A percentile compares a stretch with the other conserved stretches of the same genome.
These are phyloP conservation scores for Corydoras sp. DNA, from an alignment of 2,113 vertebrate species.

Conservation along the genomic window DNA sequence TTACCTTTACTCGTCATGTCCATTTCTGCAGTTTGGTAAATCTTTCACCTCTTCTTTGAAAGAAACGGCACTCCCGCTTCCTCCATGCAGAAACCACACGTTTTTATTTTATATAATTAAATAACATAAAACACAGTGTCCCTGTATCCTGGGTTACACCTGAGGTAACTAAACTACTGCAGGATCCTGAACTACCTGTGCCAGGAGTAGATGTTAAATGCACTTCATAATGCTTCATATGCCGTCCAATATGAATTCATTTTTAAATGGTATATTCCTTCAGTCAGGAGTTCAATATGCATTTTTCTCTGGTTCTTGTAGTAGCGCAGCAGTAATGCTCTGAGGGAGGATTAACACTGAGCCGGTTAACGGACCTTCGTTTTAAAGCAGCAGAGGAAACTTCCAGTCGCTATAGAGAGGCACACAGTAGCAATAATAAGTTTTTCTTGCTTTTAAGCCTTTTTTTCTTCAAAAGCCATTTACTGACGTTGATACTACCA, in stretches of 20 bases:
- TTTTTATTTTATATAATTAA: background rate
- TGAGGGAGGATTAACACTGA: slow-evolving; percentile 38
- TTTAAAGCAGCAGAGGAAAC: slow-evolving; percentile 23
- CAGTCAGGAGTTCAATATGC: background rate
- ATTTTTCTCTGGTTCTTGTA: background rate
- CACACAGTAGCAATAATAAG: background rate
- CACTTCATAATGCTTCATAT: no score
- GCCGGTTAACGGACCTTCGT: slow-evolving; percentile 41
- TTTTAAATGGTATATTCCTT: background rate
- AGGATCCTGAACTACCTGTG: no score
- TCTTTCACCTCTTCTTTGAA: background rate
- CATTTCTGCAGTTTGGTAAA: slow-evolving; percentile 20
- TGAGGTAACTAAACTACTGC: no score
- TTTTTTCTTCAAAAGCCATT: no score
- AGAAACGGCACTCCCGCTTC: background rate
- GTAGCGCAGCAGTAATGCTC: background rate
- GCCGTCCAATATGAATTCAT: no score
- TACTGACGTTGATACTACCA: no score
- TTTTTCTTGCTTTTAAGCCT: no score
- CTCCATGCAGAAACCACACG: background rate
- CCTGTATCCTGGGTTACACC: no score
- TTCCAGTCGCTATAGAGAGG: background rate
- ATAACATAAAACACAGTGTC: background rate
- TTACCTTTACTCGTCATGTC: slow-evolving; percentile 32
- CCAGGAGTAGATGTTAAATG: no score